These are phyloP conservation scores for Lucilia sericata DNA, from an alignment of 1,140 invertebrate species.

Conservation along the genomic window DNA sequence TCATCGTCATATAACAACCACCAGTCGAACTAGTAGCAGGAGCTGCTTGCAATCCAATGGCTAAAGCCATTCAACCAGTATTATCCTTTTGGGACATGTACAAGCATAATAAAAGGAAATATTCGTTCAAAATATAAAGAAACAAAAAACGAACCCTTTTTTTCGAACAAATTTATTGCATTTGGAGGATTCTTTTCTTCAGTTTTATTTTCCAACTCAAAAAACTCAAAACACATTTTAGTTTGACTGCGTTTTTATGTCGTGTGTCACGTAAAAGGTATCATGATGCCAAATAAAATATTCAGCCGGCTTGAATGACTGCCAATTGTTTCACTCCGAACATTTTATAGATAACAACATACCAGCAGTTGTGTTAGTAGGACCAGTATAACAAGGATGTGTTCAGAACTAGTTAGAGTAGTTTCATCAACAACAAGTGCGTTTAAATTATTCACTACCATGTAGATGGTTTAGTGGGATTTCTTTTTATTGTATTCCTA, in stretches of 20 bases:
- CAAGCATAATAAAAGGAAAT: neutral
- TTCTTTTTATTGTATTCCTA: neutral
- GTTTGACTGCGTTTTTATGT: neutral
- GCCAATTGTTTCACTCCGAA: too few relatives aligned
- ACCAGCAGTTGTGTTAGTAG: neutral
- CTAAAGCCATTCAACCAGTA: neutral
- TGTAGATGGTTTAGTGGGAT: neutral
- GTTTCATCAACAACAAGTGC: neutral
- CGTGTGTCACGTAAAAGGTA: conserved; percentile 16
- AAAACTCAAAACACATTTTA: neutral
- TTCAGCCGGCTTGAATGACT: neutral
- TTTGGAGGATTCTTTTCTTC: neutral
- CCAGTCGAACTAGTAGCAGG: neutral
- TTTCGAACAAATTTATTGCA: neutral
- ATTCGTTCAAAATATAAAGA: neutral
- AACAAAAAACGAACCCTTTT: neutral
- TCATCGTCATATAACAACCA: neutral
- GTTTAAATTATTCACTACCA: neutral
- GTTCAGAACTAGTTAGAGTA: too few relatives aligned
- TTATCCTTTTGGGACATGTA: neutral
- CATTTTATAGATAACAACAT: neutral
- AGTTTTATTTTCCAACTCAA: neutral
- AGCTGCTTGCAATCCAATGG: neutral
- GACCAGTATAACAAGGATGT: neutral
- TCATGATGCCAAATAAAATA: neutral